These are phyloP conservation scores for Hipparchia sbordonii DNA, from an alignment of 2,888 invertebrate species.

Conservation along the genomic window DNA sequence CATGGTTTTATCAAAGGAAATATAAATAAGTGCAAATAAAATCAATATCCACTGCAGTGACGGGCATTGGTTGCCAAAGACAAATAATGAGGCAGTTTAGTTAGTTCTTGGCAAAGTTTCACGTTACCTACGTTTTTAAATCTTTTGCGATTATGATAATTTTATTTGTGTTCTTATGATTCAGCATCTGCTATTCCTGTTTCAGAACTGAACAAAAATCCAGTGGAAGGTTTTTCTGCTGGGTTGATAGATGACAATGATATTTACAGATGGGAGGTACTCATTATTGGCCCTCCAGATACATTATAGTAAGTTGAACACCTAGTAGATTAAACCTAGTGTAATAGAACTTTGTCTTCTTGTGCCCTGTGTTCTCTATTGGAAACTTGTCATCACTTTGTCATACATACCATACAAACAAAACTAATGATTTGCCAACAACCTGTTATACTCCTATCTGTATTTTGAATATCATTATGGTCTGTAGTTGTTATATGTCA, in stretches of 20 bases:
- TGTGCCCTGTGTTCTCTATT: too few relatives aligned
- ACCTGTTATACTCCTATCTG: too few relatives aligned
- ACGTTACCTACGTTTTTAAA: conserved; percentile 25
- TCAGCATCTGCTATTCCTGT: conserved; percentile 49
- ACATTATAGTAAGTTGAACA: conserved; percentile 94
- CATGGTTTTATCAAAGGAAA: conserved; percentile 9
- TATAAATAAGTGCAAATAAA: conserved; percentile 53
- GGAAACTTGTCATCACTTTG: too few relatives aligned
- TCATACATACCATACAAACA: too few relatives aligned
- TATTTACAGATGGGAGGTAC: conserved; percentile 99
- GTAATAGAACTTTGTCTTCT: too few relatives aligned
- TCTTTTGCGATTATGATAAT: conserved; percentile 28
- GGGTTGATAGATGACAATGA: conserved; percentile 99
- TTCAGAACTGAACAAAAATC: conserved; percentile 99
- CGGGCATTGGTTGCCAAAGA: conserved; percentile 61
- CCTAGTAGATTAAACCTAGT: neutral
- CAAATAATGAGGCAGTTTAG: conserved; percentile 40
- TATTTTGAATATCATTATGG: too few relatives aligned
- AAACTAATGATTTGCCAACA: too few relatives aligned
- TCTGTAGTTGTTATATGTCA: too few relatives aligned
- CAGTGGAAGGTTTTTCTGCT: conserved; percentile 99
- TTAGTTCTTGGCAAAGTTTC: conserved; percentile 36
- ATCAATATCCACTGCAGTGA: conserved; percentile 74
- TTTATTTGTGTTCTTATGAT: conserved; percentile 47
- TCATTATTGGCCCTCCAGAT: conserved; percentile 99